Conservation (phyloP, 2,797 vertebrate genomes). For the Dermochelys coriacea region DNA sequence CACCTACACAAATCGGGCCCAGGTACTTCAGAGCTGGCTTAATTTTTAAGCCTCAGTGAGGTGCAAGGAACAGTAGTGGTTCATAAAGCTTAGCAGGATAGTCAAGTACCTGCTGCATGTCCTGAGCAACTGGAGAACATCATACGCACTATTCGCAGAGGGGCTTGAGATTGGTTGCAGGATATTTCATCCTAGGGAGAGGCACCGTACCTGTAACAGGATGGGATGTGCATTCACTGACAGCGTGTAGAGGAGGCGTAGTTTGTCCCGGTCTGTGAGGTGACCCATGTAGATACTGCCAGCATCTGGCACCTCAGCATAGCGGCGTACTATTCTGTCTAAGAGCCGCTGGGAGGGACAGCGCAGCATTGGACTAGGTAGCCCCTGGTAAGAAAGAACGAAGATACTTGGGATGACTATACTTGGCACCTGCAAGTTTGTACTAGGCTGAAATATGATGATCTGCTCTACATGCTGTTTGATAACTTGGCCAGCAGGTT, state of each 20-base stretch:
- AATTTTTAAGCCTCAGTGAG: not conserved
- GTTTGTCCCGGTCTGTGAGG: slow-evolving; percentile 84
- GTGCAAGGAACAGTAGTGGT: rapidly evolving
- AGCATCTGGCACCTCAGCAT: slow-evolving; percentile 85
- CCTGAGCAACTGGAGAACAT: not conserved
- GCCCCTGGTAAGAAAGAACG: slow-evolving; percentile 72
- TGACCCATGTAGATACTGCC: slow-evolving; percentile 90
- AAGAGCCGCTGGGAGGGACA: slow-evolving; percentile 88
- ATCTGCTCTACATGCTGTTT: rapidly evolving
- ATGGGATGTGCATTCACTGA: slow-evolving; percentile 87
- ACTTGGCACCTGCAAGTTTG: not conserved
- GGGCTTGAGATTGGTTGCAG: rapidly evolving
- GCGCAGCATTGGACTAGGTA: slow-evolving; percentile 83
- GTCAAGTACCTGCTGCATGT: not conserved
- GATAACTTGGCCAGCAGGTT: not conserved
- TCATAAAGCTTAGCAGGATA: not conserved
- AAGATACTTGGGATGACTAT: not conserved
- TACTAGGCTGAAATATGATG: rapidly evolving
- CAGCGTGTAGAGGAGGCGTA: slow-evolving; percentile 88
- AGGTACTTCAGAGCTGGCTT: not conserved
- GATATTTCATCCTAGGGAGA: rapidly evolving
- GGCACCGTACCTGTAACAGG: slow-evolving; percentile 81
- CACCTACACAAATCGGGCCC: not conserved
- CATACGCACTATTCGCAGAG: rapidly evolving
- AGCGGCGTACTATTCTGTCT: slow-evolving; percentile 86